Base-by-base conservation (phyloP, 2,888 invertebrate genomes). In the Anagyrus pseudococci region DNA sequence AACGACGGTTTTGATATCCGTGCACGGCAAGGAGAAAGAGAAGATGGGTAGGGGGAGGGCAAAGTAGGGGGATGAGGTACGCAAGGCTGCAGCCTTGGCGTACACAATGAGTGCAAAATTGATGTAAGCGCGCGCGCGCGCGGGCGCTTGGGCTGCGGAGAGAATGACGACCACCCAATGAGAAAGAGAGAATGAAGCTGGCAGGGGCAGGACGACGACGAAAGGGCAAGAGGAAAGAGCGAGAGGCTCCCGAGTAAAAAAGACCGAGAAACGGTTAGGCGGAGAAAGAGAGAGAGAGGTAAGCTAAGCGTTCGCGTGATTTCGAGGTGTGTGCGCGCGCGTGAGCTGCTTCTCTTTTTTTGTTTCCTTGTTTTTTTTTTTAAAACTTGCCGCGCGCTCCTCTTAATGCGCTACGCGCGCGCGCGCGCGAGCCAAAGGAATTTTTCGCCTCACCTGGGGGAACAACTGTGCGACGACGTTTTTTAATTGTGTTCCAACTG, bases 161-260 rank as follows among this genome's bases (percentile, higher is more conserved):
- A 53, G 54, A 62, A 57, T 56, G 58, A 60, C 66, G 66, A 66
- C 66, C 66, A 62, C 66, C 66, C 66, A 66, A 46, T 48, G 57
- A 46, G 57, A 25, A 6, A 23, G 59, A 40, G 56, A 59, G 20
- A 25, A 23, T 50, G 56, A 20, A n/a, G n/a, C 29, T n/a, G 4
- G n/a, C 17, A n/a, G n/a, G n/a, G n/a, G n/a, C n/a, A n/a, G n/a
- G n/a, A 10, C 7, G n/a, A 49, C 26, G n/a, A 8, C 20, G 15
- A 20, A 37, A 46, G 40, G 25, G 20, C 13, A 20, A 50, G 47
- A 33, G n/a, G 47, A 60, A 17, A n/a, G n/a, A 47, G 33, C 19
- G n/a, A 29, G 26, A 41, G 19, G 13, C n/a, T 23, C 23, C n/a
- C 37, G 25, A 10, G 29, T 29, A 29, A 29, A 10, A 29, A 8